A percentile compares a stretch with the other conserved stretches of the same genome.
Evolutionary conservation across 2,113 vertebrate species (phyloP).

Genomic region (Glareola pratincola): DNA sequence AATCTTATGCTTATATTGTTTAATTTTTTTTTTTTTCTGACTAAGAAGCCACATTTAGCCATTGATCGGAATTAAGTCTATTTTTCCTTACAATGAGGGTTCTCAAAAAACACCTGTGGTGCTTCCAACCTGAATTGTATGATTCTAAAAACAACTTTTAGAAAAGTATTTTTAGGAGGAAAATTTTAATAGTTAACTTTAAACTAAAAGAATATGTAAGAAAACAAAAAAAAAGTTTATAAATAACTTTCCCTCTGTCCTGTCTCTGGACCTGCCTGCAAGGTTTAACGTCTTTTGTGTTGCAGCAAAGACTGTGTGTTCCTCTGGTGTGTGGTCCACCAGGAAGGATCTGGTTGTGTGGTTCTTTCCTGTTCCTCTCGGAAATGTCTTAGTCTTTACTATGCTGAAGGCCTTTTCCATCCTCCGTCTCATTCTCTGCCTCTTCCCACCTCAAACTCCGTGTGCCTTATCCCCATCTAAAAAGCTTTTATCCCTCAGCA

Average conservation of each 20-base stretch:
- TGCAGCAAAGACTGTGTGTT: background rate
- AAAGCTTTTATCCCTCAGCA: background rate
- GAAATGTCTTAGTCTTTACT: background rate
- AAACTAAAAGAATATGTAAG: background rate
- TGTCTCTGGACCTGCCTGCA: background rate
- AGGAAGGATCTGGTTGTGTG: background rate
- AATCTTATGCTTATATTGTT: background rate
- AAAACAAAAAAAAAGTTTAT: rapidly evolving
- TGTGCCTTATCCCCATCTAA: background rate
- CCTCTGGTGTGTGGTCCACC: background rate
- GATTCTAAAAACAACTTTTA: background rate
- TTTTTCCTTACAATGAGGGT: background rate
- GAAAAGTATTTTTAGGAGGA: background rate
- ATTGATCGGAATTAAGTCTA: background rate
- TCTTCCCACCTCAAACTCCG: background rate
- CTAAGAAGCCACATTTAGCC: background rate
- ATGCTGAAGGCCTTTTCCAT: background rate
- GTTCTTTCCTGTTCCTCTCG: background rate
- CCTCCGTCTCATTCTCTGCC: background rate
- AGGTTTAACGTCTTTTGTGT: background rate
- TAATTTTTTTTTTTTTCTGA: background rate
- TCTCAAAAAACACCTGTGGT: background rate
- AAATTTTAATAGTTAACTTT: background rate
- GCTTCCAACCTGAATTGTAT: background rate
- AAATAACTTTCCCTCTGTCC: background rate